Evolutionary conservation across 2,797 vertebrate species (phyloP).

Genomic region (Smutsia temminckii): DNA sequence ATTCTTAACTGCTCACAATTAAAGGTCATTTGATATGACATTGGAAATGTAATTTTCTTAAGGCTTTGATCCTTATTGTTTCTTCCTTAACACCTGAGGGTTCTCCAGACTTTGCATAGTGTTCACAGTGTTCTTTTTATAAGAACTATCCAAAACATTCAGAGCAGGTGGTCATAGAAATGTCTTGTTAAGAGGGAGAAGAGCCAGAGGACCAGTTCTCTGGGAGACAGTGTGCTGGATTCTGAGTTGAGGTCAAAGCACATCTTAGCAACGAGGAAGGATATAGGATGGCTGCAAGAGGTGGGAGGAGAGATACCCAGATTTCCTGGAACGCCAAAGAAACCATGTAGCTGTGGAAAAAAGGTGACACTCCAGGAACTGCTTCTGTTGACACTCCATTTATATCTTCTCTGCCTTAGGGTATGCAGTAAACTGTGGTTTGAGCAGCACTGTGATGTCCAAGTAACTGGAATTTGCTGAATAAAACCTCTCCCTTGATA

Average conservation of each 20-base stretch:
- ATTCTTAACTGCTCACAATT: conserved; percentile 38
- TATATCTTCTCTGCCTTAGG: background rate
- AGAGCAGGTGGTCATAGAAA: background rate
- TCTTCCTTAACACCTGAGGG: conserved; percentile 8
- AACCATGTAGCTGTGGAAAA: background rate
- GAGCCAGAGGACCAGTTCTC: background rate
- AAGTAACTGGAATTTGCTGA: conserved; percentile 14
- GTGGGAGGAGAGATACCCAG: background rate
- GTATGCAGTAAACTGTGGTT: background rate
- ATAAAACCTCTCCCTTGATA: background rate
- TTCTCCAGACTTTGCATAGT: background rate
- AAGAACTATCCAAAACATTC: background rate
- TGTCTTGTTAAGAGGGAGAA: conserved; percentile 19
- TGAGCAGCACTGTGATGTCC: background rate
- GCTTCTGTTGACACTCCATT: background rate
- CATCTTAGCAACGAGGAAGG: background rate
- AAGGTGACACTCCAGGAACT: background rate
- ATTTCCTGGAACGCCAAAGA: background rate
- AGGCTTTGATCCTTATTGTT: conserved; percentile 38
- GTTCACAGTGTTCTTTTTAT: background rate
- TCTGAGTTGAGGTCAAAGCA: background rate
- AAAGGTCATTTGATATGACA: background rate
- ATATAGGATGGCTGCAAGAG: background rate
- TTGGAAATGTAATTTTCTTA: conserved; percentile 44
- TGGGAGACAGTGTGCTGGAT: background rate